A percentile compares a stretch with the other conserved stretches of the same genome.
Conservation (phyloP, 2,888 invertebrate species). For the Chrysotoxum bicinctum region DNA sequence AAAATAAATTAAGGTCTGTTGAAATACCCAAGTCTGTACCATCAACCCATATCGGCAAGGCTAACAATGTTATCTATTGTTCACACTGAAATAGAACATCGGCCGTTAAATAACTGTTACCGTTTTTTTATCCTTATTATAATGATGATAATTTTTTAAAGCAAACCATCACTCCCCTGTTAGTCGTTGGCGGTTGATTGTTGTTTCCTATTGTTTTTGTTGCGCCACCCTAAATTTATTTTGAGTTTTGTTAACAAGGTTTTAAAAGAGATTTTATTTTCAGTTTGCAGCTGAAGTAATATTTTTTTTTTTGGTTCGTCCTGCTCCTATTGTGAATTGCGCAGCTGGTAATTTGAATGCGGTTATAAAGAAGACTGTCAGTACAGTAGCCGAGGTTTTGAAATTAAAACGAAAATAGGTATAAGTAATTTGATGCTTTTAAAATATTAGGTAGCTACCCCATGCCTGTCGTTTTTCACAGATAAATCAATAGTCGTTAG, state of each 20-base stretch:
- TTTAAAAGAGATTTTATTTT: conserved; percentile 41
- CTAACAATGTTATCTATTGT: background rate
- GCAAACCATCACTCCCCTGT: background rate
- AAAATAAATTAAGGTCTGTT: too few relatives aligned
- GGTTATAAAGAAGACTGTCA: conserved; percentile 3
- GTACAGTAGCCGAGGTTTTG: background rate
- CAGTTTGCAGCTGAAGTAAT: conserved; percentile 17
- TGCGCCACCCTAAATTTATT: conserved; percentile 27
- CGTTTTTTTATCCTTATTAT: background rate
- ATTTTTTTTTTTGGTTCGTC: background rate
- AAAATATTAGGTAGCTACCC: too few relatives aligned
- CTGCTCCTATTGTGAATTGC: background rate
- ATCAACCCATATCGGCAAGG: background rate
- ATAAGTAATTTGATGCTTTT: conserved; percentile 59
- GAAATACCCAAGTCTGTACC: background rate
- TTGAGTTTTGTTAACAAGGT: conserved; percentile 38
- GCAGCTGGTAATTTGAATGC: conserved; percentile 7
- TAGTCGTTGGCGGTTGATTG: background rate
- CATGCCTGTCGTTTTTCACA: background rate
- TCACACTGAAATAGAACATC: background rate
- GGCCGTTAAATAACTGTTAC: background rate
- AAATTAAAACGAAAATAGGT: conserved; percentile 19
- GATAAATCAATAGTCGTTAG: background rate
- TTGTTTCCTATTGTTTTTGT: conserved; percentile 6
- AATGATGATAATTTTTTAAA: conserved; percentile 8